Evolutionary conservation across 2,797 vertebrate genomes (phyloP), one percentile per base, ranked within the genome.

Genomic region (Coregonus ussuriensis): DNA sequence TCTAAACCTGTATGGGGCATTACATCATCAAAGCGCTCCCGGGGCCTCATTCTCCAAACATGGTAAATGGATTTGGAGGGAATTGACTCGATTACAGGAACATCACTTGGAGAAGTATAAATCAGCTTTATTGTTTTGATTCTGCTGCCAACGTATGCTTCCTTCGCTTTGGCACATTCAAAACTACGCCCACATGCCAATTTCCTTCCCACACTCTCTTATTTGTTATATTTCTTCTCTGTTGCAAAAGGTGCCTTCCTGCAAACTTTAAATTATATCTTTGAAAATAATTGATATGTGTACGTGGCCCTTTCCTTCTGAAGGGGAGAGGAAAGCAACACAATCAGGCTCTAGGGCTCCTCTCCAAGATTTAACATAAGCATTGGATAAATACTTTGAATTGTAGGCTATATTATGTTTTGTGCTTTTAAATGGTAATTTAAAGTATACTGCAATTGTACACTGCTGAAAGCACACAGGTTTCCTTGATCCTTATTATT

Each of bases 11-110:
- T 82, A 86, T 78, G 82, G 78, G 78, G 84, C 75, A 84, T 86
- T 85, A 87, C 82, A 87, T 88, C 84, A 86, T 88, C 81, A 88
- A 88, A 84, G 67, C 82, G 75, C 87, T 84, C 79, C 78, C 76
- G 53, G 52, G 79, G 75, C 66, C 76, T 86, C 80, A 77, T 82
- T 83, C 81, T 83, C 73, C 82, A 88, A 90, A 88, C 75, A 83
- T 86, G 85, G 80, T 86, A 84, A 88, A 89, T 84, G 74, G 79
- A 90, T 85, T 89, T 82, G 29, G 54, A 80, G 62, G 75, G 77
- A 83, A 83, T 52, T 86, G 86, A 88, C 82, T 88, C 83, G 70
- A 87, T 91, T 86, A 87, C 68, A 69, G 77, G 74, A 86, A 86
- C 76, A 88, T 84, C 63, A 85, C 85, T 90, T 82, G 82, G 52